Base-by-base conservation (phyloP, 1,140 invertebrate genomes). In the Diprion similis region DNA sequence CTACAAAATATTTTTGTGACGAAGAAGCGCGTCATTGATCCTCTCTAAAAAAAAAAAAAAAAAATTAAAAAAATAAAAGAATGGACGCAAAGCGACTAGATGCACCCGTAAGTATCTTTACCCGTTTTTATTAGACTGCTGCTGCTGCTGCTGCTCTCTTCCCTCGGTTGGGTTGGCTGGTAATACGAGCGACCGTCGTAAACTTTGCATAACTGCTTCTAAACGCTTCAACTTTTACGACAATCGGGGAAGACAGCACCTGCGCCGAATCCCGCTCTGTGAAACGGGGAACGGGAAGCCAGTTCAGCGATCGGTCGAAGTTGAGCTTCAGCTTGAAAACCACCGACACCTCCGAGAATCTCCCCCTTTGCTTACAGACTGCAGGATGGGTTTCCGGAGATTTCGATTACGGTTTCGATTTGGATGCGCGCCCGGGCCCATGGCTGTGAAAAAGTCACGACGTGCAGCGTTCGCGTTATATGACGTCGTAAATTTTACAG, bases 121-220 rank as follows among this genome's bases (percentile, higher is more conserved):
- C 24, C 24, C 24, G 24, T 37, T 37, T 37, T 37, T 37, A 37
- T 37, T 37, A 37, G 24, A 37, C 24, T 37, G 24, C 24, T 6
- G 24, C 24, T 37, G 24, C 24, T 37, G 24, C 24, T 37, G 24
- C 24, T 37, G 24, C 24, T 37, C 24, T 1, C 24, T 37, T 37
- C 24, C 24, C 24, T 37, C 24, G 24, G 24, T 37, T 6, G 24
- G 24, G 24, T 37, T 37, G 24, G 24, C 24, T 37, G 24, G 24
- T 37, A 37, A 37, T 37, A 13, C 51, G n/a, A 59, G 51, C 11
- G n/a, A 59, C 11, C n/a, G n/a, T 59, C 51, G 51, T 59, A 13
- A 59, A 59, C 51, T 59, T 59, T 59, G 51, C 51, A 59, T 59
- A 59, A 59, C 51, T 59, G 51, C 51, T 59, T n/a, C 51, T 59